Conservation (phyloP, 2,797 vertebrate species). For the Phataginus tricuspis region DNA sequence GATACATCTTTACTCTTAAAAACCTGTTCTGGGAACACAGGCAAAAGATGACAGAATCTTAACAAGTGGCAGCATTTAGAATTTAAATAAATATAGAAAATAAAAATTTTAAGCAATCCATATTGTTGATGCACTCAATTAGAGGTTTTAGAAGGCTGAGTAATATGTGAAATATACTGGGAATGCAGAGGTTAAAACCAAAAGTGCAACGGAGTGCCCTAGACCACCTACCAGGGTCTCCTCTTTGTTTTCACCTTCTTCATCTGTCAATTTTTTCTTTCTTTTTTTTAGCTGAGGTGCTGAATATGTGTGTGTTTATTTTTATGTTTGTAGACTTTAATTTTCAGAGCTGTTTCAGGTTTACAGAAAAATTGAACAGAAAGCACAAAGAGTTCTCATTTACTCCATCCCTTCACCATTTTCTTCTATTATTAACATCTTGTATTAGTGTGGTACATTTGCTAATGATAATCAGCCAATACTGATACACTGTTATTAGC, state of each 20-base stretch:
- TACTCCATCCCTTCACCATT: neutral
- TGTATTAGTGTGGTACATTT: neutral
- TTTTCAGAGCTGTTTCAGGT: neutral
- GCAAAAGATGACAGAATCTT: slow-evolving; percentile 33
- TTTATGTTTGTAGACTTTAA: neutral
- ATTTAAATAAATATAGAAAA: slow-evolving; percentile 58
- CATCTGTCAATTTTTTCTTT: neutral
- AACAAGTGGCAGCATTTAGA: neutral
- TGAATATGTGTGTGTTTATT: neutral
- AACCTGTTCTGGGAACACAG: neutral
- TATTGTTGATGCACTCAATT: slow-evolving; percentile 1
- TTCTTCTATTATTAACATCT: neutral
- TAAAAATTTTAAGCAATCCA: neutral
- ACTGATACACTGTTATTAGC: neutral
- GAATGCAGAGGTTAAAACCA: neutral
- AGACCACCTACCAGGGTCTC: neutral
- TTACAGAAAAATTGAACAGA: slow-evolving; percentile 34
- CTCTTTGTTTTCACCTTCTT: neutral
- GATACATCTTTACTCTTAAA: neutral
- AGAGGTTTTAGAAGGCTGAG: neutral
- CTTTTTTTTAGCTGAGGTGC: neutral
- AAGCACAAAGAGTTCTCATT: neutral
- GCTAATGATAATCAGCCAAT: neutral
- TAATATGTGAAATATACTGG: neutral
- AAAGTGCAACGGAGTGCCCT: neutral